Base-by-base conservation (phyloP, 2,113 vertebrate species). In the Salvelinus fontinalis region DNA sequence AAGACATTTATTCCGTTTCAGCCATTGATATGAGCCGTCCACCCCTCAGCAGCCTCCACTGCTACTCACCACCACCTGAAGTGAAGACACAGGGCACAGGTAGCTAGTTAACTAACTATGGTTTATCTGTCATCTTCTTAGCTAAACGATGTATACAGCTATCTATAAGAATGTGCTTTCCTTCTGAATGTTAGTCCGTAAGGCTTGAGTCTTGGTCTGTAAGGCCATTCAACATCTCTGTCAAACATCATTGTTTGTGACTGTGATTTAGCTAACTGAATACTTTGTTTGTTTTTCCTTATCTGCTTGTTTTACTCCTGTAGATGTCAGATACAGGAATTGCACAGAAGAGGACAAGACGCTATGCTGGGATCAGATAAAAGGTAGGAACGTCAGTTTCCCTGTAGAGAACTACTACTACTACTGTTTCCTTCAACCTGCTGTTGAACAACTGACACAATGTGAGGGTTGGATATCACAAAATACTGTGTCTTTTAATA, bases 301-400 rank as follows among this genome's bases (percentile, higher is more conserved):
- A 1, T 60, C 57, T 60, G 14, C 57, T 20, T n/a, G 20, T 20
- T 20, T 5, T n/a, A 4, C 1, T 60, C 57, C 57, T 60, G 57
- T 89, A 99, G 97, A 91, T 70, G 93, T 98, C 65, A 87, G 91
- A 0, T 99, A 95, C 87, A 93, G 91, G 67, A 84, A 88, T 64
- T 95, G 93, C 83, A 95, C 96, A 0, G 94, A 94, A 0, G 92
- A 92, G 79, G 79, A 78, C 2, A 97, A 95, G 79, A 93, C 89
- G 78, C 92, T 90, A 3, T 96, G 95, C 85, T 71, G 85, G 39
- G 96, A 95, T 81, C 86, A 95, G 74, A 92, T 94, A 71, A 90
- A 90, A 93, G 95, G 97, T 97, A 73, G 94, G 93, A 74, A 14
- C 2, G 31, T 5, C 31, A 34, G 31, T 34, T 34, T 34, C 5